Evolutionary conservation across 53 echinoderm and acorn worm genomes (phyloP).

Genomic region (Zoroaster sp.): DNA sequence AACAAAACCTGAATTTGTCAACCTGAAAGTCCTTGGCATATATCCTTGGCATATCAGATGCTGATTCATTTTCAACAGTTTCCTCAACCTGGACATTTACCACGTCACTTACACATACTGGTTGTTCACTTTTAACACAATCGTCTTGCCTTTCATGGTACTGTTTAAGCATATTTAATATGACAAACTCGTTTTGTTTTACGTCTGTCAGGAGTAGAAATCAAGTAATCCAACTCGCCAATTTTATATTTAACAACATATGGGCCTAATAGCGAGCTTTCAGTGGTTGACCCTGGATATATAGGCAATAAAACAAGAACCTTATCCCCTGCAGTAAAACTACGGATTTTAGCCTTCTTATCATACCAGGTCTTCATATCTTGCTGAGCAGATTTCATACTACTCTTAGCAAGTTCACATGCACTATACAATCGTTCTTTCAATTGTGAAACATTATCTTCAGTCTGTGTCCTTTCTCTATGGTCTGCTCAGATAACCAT

Average conservation of each 20-base stretch:
- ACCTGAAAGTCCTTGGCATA: too few species aligned
- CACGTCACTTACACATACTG: too few species aligned
- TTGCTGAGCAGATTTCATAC: slow-evolving; percentile 3
- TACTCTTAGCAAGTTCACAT: slow-evolving; percentile 43
- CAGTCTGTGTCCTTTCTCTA: not conserved
- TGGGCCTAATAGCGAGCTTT: slow-evolving; percentile 61
- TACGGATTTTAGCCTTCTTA: slow-evolving; percentile 27
- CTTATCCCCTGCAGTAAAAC: slow-evolving; percentile 54
- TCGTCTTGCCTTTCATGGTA: too few species aligned
- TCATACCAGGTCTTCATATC: slow-evolving; percentile 66
- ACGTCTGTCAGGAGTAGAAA: slow-evolving; percentile 65
- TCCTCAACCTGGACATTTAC: too few species aligned
- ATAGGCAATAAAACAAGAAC: slow-evolving; percentile 66
- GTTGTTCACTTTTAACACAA: too few species aligned
- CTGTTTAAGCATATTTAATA: slow-evolving; percentile 65
- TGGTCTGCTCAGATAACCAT: too few species aligned
- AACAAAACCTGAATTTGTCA: too few species aligned
- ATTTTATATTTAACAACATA: slow-evolving; percentile 48
- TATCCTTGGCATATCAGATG: too few species aligned
- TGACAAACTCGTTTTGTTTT: slow-evolving; percentile 59
- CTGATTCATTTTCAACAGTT: too few species aligned
- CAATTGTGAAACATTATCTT: slow-evolving; percentile 30
- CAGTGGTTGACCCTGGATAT: slow-evolving; percentile 58
- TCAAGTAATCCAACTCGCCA: slow-evolving; percentile 62
- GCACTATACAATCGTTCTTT: slow-evolving; percentile 34